Evolutionary conservation across 2,888 invertebrate species (phyloP), one percentile per base, ranked within the genome.

Genomic region (Rambutsinella grinnellia): DNA sequence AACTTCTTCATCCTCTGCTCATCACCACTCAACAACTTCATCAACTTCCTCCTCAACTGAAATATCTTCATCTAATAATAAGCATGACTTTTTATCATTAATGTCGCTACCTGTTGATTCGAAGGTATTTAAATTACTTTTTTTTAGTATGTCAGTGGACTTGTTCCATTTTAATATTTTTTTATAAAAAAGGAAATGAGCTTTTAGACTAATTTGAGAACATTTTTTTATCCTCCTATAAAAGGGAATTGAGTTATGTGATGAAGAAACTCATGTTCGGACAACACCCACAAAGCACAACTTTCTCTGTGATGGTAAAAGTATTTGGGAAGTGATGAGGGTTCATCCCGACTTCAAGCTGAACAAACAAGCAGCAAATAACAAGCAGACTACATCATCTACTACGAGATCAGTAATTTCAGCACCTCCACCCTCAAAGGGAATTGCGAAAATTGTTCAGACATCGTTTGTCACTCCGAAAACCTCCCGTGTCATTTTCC

Each of bases 241-340:
- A 77, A 69, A 88, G 83, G 88, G 90, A 10, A 88, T 88, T 13
- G 89, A 89, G 86, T 91, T 91, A 85, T 92, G 92, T 85, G 90
- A 91, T 83, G 89, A 89, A 56, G 87, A 87, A n/a, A 90, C 87
- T 26, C 91, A 91, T 86, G 90, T 91, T 84, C 87, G 88, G n/a
- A 89, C 89, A 78, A 90, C 91, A 0, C 91, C 91, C 0, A 91
- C 91, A 19, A 91, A 90, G 85, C 92, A 91, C 81, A 92, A 91
- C 85, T 87, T 89, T 28, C 86, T 91, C 23, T 92, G 92, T 84
- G 87, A 89, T 72, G 87, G 90, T 21, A 87, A 88, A 54, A 90
- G 90, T 84, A 89, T 90, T 2, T 87, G 90, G 85, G 90, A 90
- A 77, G 89, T 91, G 23, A 90, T 91, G 75, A 85, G 88, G 28